These are phyloP conservation scores for Petrophora chlorosata DNA, from an alignment of 2,888 invertebrate species.

Conservation along the genomic window DNA sequence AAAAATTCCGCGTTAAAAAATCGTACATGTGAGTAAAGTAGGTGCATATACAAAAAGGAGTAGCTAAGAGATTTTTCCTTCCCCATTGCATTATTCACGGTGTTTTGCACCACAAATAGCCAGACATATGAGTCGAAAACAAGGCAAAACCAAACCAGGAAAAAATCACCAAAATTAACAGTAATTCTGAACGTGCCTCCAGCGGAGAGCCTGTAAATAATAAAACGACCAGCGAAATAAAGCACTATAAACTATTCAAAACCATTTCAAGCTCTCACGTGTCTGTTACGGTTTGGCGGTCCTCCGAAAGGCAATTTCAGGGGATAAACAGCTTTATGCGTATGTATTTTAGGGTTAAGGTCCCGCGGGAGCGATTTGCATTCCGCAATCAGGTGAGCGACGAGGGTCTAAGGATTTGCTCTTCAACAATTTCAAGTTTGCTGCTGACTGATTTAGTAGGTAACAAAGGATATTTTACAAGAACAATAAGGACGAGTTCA, in stretches of 20 bases:
- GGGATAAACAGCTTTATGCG: conserved; percentile 57
- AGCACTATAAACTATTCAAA: conserved; percentile 62
- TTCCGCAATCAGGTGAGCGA: conserved; percentile 69
- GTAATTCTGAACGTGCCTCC: conserved; percentile 39
- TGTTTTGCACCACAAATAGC: background rate
- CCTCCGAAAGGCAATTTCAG: conserved; percentile 35
- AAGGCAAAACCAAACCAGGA: conserved; percentile 13
- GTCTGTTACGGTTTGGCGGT: conserved; percentile 54
- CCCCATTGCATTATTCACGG: conserved; percentile 5
- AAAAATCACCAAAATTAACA: conserved; percentile 41
- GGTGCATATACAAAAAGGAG: no score
- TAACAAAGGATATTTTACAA: conserved; percentile 45
- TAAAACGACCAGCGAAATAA: conserved; percentile 53
- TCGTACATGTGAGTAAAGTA: no score
- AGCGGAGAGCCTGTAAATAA: conserved; percentile 48
- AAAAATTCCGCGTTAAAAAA: no score
- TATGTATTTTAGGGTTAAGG: conserved; percentile 50
- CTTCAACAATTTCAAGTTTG: conserved; percentile 58
- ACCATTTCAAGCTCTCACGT: conserved; percentile 57
- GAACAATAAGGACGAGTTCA: conserved; percentile 31
- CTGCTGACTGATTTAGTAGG: conserved; percentile 55
- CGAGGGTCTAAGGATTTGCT: conserved; percentile 61
- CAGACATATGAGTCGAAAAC: background rate
- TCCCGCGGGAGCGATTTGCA: conserved; percentile 59
- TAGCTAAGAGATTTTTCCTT: no score